Evolutionary conservation across 2,113 vertebrate genomes (phyloP), one percentile per base, ranked within the genome.

Genomic region (Microtus oregoni): DNA sequence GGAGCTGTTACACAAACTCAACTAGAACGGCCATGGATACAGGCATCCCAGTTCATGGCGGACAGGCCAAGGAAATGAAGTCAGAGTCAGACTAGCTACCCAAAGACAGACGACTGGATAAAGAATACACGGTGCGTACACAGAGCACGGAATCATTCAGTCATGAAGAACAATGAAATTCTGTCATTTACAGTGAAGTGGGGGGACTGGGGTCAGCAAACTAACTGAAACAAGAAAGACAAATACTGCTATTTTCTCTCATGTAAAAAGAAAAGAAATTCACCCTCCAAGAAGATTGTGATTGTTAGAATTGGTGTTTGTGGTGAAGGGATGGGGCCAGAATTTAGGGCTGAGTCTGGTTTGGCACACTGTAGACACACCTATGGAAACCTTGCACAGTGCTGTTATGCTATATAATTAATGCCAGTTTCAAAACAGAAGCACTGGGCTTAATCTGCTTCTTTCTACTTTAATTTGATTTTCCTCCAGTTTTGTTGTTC

Each of bases 21-120:
- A 47, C 12, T 11, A 19, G 19, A 10, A 19, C 3, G 30, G 6
- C 38, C 26, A 11, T 10, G 0, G 20, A 38, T n/a, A 22, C 5
- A 30, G 41, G 7, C 20, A 9, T n/a, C 3, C 22, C 8, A 3
- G 30, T 86, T 85, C 58, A 22, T 28, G 58, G 6, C n/a, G 35
- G 26, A 38, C 22, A 2, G 61, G 9, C 58, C 38, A 7, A 76
- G 24, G 14, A 38, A 63, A 22, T 38, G 7, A 76, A 76, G 19
- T 86, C 70, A 22, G 41, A 85, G 14, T 52, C 41, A 41, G 32
- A 47, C 58, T 41, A 83, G 81, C 22, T 63, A 24, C 81, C 70
- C 14, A 61, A 8, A 82, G 35, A 52, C 24, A n/a, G 7, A n/a
- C 26, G 44, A 52, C 28, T 35, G 19, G 13, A 17, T 12, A 19